Evolutionary conservation across 2,797 vertebrate species (phyloP).

Genomic region (Pipistrellus nathusii): DNA sequence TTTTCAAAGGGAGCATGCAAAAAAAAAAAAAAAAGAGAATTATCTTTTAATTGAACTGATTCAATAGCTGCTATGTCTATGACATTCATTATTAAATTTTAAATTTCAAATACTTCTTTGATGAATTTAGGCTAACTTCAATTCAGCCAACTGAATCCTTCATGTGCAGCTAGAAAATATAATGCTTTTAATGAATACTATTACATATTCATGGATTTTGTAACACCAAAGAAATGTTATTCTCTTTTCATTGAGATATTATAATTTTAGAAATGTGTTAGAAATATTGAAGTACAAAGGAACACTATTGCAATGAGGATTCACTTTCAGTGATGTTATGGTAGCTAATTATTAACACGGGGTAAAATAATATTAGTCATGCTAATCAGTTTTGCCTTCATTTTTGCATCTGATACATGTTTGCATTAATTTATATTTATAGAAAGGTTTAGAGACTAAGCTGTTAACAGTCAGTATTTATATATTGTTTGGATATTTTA

Average conservation of each 20-base stretch:
- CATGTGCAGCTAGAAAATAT: neutral
- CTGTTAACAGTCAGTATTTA: neutral
- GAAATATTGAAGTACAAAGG: neutral
- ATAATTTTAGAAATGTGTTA: conserved; percentile 43
- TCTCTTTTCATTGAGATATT: conserved; percentile 26
- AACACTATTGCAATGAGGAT: neutral
- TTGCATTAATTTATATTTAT: conserved; percentile 18
- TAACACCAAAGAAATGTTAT: neutral
- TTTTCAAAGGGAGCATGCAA: neutral
- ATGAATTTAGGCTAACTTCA: neutral
- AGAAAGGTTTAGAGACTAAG: neutral
- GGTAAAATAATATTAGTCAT: neutral
- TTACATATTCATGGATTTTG: conserved; percentile 14
- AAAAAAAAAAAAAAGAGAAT: conserved; percentile 25
- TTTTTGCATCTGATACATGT: conserved; percentile 11
- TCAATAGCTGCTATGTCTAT: neutral
- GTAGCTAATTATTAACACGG: neutral
- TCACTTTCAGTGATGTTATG: neutral
- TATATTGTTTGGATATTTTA: neutral
- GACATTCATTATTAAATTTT: neutral
- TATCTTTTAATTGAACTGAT: neutral
- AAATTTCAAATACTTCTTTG: conserved; percentile 42
- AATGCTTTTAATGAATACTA: conserved; percentile 17
- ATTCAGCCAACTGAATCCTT: conserved; percentile 49
- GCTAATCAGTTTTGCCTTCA: neutral